Evolutionary conservation across 1,140 invertebrate genomes (phyloP).

Genomic region (Leptinotarsa defecta): DNA sequence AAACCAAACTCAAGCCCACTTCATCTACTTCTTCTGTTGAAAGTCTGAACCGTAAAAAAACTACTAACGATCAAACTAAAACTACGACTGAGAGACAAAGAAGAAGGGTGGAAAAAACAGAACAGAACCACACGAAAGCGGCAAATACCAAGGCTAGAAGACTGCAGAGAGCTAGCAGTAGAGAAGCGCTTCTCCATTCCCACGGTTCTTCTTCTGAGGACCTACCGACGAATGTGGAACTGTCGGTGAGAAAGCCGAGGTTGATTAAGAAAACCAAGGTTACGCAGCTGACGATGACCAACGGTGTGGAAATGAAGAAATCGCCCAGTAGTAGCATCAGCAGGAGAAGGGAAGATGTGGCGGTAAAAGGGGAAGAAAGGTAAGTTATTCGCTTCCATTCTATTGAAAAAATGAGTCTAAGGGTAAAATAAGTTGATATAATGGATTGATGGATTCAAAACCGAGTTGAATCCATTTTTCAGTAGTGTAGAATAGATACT

Average conservation of each 20-base stretch:
- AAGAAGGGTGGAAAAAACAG: constrained; percentile 15
- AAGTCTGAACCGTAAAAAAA: constrained; percentile 47
- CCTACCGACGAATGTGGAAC: constrained; percentile 52
- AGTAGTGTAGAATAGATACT: too few species aligned
- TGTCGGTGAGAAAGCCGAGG: constrained; percentile 50
- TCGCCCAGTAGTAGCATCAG: constrained; percentile 31
- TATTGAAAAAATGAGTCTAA: neutral
- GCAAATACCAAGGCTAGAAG: constrained; percentile 54
- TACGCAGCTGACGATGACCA: constrained; percentile 44
- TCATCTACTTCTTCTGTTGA: constrained; percentile 58
- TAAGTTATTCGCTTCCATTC: constrained; percentile 11
- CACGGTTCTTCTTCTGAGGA: constrained; percentile 61
- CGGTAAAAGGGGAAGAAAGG: constrained; percentile 40
- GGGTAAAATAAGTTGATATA: neutral
- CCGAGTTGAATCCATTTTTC: too few species aligned
- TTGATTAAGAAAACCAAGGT: constrained; percentile 50
- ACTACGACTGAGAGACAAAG: constrained; percentile 12
- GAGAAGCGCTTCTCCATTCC: constrained; percentile 57
- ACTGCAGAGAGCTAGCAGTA: constrained; percentile 58
- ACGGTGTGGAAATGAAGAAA: constrained; percentile 49
- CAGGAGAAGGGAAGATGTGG: constrained; percentile 37
- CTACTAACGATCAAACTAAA: constrained; percentile 12
- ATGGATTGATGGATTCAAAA: neutral
- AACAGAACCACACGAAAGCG: constrained; percentile 29
- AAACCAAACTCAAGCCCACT: constrained; percentile 44